Conservation (phyloP, 1,140 invertebrate species). For the Nymphalis io region DNA sequence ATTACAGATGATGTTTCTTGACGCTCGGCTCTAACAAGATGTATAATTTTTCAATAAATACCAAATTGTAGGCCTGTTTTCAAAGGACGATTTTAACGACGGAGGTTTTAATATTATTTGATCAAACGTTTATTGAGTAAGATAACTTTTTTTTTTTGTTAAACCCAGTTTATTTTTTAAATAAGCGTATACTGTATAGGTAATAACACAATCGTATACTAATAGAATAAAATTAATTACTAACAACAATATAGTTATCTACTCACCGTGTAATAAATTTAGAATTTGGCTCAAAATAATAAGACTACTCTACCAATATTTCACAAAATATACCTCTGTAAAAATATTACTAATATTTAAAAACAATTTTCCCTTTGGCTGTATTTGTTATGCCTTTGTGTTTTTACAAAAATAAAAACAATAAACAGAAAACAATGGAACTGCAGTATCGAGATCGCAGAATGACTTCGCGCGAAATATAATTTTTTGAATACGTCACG, state of each 20-base stretch:
- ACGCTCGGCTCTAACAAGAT: slow-evolving; percentile 3
- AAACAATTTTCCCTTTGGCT: slow-evolving; percentile 22
- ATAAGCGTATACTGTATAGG: neutral
- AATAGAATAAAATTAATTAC: too few relatives aligned
- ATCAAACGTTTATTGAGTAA: neutral
- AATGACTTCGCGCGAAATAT: slow-evolving; percentile 25
- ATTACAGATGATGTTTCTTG: neutral
- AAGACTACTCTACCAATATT: neutral
- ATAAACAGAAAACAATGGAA: slow-evolving; percentile 16
- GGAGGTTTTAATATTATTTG: neutral
- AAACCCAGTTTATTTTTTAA: neutral
- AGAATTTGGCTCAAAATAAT: neutral
- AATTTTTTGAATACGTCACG: slow-evolving; percentile 11
- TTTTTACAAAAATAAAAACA: slow-evolving; percentile 23
- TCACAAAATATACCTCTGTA: neutral
- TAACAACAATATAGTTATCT: too few relatives aligned
- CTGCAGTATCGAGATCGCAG: slow-evolving; percentile 9
- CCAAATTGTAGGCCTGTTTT: neutral
- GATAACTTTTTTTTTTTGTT: neutral
- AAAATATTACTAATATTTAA: slow-evolving; percentile 13
- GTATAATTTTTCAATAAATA: slow-evolving; percentile 13
- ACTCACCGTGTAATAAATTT: too few relatives aligned
- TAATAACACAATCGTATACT: too few relatives aligned
- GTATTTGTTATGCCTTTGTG: slow-evolving; percentile 31
- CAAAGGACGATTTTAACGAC: neutral